Evolutionary conservation across 2,888 invertebrate species (phyloP).

Genomic region (Cheilosia variabilis): DNA sequence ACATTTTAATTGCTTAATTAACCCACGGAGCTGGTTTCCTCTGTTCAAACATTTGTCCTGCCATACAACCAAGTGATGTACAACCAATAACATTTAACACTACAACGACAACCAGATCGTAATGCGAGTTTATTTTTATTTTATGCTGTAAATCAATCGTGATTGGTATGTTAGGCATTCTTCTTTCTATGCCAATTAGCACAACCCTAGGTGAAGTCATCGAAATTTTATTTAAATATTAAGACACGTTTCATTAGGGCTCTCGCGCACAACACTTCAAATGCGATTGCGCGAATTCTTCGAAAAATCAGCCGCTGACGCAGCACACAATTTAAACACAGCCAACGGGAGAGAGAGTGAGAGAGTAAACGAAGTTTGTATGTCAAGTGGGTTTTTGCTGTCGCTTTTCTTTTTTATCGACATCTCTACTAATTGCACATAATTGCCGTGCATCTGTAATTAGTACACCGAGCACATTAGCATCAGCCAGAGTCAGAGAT

Average conservation of each 20-base stretch:
- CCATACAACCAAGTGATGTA: constrained; percentile 4
- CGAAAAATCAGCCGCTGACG: neutral
- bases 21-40: constrained; percentile 33
- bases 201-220: constrained; percentile 28
- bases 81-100: constrained; percentile 49
- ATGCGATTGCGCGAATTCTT: constrained; percentile 52
- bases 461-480: constrained; percentile 65
- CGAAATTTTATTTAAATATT: constrained; percentile 36
- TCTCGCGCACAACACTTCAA: neutral
- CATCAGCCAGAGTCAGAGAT: constrained; percentile 12
- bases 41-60: neutral
- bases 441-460: constrained; percentile 75
- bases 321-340: neutral
- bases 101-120: constrained; percentile 48
- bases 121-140: constrained; percentile 4
- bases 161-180: constrained; percentile 51
- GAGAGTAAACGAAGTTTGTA: constrained; percentile 18
- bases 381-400: constrained; percentile 50
- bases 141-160: constrained; percentile 29
- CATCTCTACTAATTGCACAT: constrained; percentile 71
- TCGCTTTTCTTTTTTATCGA: constrained; percentile 49
- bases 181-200: constrained; percentile 40
- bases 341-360: neutral
- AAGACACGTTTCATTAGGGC: constrained; percentile 46
- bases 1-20: constrained; percentile 48